These are phyloP conservation scores for Dioctria linearis DNA, from an alignment of 2,888 invertebrate genomes.

Conservation along the genomic window DNA sequence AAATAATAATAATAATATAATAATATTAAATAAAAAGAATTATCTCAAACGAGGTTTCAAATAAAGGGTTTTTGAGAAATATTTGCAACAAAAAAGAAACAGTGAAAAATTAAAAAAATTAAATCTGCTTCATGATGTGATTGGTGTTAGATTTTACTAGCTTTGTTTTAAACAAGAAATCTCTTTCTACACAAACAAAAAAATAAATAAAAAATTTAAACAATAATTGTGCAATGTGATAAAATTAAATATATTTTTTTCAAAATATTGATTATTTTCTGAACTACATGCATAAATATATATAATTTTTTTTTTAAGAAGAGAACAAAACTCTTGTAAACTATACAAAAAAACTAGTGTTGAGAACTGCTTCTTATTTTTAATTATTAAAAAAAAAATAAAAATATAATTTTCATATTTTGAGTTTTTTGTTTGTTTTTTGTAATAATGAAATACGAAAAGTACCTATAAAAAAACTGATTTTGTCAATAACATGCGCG, in stretches of 20 bases:
- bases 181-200: too few relatives aligned
- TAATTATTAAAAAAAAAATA: constrained; percentile 10
- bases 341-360: constrained; percentile 16
- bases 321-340: neutral
- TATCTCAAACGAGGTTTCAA: constrained; percentile 45
- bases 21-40: constrained; percentile 4
- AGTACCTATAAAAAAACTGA: constrained; percentile 21
- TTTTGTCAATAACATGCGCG: constrained; percentile 35
- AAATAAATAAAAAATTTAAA: neutral
- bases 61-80: constrained; percentile 24
- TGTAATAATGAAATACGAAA: constrained; percentile 26
- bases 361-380: neutral
- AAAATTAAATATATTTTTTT: constrained; percentile 31
- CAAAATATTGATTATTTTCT: constrained; percentile 21
- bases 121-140: neutral
- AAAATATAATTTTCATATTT: too few relatives aligned
- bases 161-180: too few relatives aligned
- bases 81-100: constrained; percentile 3
- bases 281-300: neutral
- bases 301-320: too few relatives aligned
- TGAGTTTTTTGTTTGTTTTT: neutral
- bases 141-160: too few relatives aligned
- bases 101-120: constrained; percentile 13
- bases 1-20: neutral
- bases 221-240: constrained; percentile 44